Evolutionary conservation across 2,888 invertebrate species (phyloP), one percentile per base, ranked within the genome.

Genomic region (Cyclophora punctaria): DNA sequence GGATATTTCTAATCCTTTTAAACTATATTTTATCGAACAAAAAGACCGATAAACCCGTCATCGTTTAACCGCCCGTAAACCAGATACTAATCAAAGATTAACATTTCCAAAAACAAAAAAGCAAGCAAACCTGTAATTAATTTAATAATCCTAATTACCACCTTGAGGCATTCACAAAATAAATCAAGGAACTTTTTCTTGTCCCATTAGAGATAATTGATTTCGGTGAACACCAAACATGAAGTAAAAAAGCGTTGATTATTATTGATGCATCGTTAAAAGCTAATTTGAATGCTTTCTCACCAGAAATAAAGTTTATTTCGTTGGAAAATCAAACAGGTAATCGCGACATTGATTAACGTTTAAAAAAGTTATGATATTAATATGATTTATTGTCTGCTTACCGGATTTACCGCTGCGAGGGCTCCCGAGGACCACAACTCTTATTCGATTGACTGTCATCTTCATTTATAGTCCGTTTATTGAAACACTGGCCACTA

Each of bases 331-430:
- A 44, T 44, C 44, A 33, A 44, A 6, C 7, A 33, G 44, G 6
- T 44, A 44, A 34, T 4, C 6, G 44, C 33, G 34, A 34, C 44
- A 44, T 50, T 49, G 53, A 59, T 58, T 46, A 53, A 48, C 5
- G 37, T 34, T 44, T 33, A 34, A 44, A 5, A 44, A 4, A 45
- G 43, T 50, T 52, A 20, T 20, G 20, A 53, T 33, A 34, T 44
- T 37, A 35, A 35, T 4, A 35, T n/a, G n/a, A 3, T 44, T 33
- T 65, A 78, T 20, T 20, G 20, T 20, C 2, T 20, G 20, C 91
- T 91, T 83, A 94, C 94, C 94, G 69, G 93, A 93, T 88, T 94
- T 94, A 76, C 93, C 94, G 78, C 93, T 93, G 71, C 92, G 90
- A 68, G 93, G 89, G 83, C 92, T 92, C 70, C 94, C 94, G 71